phyloP scores from a whole-genome alignment of 35 echinoderm and acorn worm genomes.

The Nesometra sesokonis region DNA sequence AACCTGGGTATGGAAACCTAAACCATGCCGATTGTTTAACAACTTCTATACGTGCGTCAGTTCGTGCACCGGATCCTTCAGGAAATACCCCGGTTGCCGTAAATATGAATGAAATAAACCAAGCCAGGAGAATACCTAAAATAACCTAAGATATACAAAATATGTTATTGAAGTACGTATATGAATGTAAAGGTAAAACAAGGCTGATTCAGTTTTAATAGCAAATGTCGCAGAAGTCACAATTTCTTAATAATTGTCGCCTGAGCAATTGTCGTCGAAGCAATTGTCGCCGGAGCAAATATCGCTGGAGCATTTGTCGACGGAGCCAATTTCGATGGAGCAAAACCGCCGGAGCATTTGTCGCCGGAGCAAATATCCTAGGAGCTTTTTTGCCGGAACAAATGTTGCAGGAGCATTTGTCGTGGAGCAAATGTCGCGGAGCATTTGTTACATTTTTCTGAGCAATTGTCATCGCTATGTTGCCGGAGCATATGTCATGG shows the following conservation, averaged over 20 bases:
- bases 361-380: too few species aligned
- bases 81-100: constrained; percentile 17
- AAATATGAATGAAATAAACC: constrained; percentile 16
- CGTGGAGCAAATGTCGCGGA: too few species aligned
- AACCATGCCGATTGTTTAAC: constrained; percentile 15
- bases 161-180: neutral
- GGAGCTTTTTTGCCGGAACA: too few species aligned
- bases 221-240: neutral
- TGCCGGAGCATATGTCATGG: too few species aligned
- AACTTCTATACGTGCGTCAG: constrained; percentile 15
- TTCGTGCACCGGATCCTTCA: constrained; percentile 18
- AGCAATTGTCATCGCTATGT: too few species aligned
- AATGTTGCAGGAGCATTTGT: too few species aligned
- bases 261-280: neutral
- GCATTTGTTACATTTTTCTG: too few species aligned
- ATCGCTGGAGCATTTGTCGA: too few species aligned
- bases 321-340: neutral
- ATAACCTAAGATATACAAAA: constrained; percentile 5
- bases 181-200: neutral
- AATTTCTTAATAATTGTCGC: neutral
- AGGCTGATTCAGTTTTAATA: neutral
- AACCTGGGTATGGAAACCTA: constrained; percentile 35
- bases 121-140: constrained; percentile 3
- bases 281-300: too few species aligned
- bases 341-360: neutral